Base-by-base conservation (phyloP, 2,797 vertebrate genomes). In the Schizopygopsis pylzovi region DNA sequence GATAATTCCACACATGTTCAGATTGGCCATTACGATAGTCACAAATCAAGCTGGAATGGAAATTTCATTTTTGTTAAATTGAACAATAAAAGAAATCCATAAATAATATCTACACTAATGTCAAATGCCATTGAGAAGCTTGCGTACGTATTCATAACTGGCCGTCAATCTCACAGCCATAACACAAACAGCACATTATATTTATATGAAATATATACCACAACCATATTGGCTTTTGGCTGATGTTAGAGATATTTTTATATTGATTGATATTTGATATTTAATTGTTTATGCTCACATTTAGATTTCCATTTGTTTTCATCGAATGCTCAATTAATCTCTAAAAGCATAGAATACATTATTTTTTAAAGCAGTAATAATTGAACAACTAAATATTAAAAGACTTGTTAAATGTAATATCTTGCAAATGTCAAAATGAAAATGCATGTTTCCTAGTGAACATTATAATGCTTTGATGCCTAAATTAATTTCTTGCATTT, bases 1-100 rank as follows among this genome's bases (percentile, higher is more conserved):
- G 54, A 81, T 68, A 81, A 37, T 85, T 33, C 70, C 22, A 70
- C 75, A 65, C 28, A 10, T 76, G 79, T 56, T 63, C 76, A 78
- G 54, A 73, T 9, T 70, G 80, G 20, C 13, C 20, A 20, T 56
- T 47, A 59, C 39, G 0, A 6, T 54, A 63, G 2, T 33, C 67
- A 43, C 70, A 73, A 73, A 73, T 82, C 18, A 61, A 61, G 59
- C 22, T 12, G 72, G 18, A 75, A 61, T 12, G 18, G 22, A 10
- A 81, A 47, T 81, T 81, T 52, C 0, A 1, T 9, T 37, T 52
- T 37, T 39, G 8, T 68, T 52, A 5, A 41, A 78, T 59, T 61
- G 37, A 12, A 78, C 28, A 43, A 78, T 37, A 78, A 39, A 56
- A n/a, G 4, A 78, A 41, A 78, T 2, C 22, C 22, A 78, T 10